These are phyloP conservation scores for Nomia melanderi DNA, from an alignment of 1,140 invertebrate genomes.

Conservation along the genomic window DNA sequence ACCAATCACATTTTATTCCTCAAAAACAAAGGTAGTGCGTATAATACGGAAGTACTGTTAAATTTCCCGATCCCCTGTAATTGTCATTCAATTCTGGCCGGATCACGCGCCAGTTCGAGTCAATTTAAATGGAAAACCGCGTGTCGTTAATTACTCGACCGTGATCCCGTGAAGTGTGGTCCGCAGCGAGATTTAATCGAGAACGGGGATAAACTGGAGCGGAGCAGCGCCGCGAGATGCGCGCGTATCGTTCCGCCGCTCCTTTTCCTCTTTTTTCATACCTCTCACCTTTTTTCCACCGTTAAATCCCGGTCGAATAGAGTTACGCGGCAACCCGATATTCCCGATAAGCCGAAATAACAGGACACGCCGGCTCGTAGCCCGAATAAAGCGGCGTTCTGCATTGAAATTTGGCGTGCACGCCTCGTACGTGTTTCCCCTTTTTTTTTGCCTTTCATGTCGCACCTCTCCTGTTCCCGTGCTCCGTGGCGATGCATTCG, in stretches of 20 bases:
- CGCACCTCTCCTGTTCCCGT: too few relatives aligned
- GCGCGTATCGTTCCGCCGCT: neutral
- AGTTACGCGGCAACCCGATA: neutral
- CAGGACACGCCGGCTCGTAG: neutral
- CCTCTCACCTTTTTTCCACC: neutral
- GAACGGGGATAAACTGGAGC: neutral
- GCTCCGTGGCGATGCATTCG: neutral
- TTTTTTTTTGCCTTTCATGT: neutral
- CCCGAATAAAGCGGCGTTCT: conserved; percentile 27
- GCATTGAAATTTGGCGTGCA: conserved; percentile 64
- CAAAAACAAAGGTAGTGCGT: too few relatives aligned
- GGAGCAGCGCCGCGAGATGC: neutral
- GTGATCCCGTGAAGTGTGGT: conserved; percentile 1
- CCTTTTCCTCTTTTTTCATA: neutral
- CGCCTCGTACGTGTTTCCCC: neutral
- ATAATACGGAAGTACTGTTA: too few relatives aligned
- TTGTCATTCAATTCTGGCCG: too few relatives aligned
- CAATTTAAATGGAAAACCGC: too few relatives aligned
- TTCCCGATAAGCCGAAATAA: neutral
- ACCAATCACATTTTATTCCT: too few relatives aligned
- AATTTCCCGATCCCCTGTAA: too few relatives aligned
- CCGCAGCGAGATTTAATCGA: neutral
- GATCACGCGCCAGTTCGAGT: too few relatives aligned
- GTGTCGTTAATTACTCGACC: neutral
- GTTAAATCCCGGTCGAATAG: neutral